Evolutionary conservation across 2,797 vertebrate species (phyloP).

Genomic region (Sus cebifrons): DNA sequence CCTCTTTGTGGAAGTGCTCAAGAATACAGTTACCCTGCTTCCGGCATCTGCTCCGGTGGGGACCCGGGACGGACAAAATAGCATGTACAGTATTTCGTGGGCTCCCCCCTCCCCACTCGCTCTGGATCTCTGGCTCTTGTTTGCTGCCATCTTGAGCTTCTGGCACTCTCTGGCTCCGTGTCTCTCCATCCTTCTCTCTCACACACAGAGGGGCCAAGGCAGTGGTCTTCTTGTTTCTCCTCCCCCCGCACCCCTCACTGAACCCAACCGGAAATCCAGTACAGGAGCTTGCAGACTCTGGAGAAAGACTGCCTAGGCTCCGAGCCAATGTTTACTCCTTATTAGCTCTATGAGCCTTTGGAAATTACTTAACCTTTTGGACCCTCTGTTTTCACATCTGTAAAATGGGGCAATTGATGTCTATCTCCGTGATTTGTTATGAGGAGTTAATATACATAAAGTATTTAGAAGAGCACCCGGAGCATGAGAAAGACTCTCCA

Average conservation of each 20-base stretch:
- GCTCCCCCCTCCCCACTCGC: not conserved
- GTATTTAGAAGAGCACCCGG: not conserved
- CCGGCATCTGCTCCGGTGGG: not conserved
- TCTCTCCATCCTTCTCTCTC: constrained; percentile 20
- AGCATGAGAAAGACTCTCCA: not conserved
- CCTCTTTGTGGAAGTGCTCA: not conserved
- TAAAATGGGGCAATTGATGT: constrained; percentile 28
- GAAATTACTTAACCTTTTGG: not conserved
- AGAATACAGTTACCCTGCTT: not conserved
- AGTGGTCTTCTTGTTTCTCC: not conserved
- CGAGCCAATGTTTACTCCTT: not conserved
- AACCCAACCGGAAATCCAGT: not conserved
- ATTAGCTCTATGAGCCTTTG: not conserved
- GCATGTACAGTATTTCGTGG: not conserved
- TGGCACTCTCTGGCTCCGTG: not conserved
- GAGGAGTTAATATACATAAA: not conserved
- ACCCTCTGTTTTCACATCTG: constrained; percentile 12
- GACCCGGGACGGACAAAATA: not conserved
- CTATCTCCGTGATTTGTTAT: not conserved
- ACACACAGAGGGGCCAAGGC: not conserved
- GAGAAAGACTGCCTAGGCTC: not conserved
- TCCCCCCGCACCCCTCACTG: not conserved
- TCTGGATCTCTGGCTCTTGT: not conserved
- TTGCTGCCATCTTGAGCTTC: not conserved
- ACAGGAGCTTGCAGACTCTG: not conserved